phyloP scores from a whole-genome alignment of 2,113 vertebrate species.

The Castor canadensis region DNA sequence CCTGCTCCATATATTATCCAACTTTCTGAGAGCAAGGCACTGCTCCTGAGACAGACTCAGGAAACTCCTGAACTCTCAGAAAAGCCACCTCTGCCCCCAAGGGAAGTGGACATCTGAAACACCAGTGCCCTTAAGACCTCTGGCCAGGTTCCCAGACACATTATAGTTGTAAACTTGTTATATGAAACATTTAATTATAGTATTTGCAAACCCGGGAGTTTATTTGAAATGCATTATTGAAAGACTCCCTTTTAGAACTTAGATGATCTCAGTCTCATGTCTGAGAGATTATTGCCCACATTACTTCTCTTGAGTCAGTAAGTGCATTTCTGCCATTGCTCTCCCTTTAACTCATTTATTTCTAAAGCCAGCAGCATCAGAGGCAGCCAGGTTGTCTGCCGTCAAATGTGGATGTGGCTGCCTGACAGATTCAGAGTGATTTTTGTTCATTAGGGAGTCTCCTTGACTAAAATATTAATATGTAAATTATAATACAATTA shows the following conservation, averaged over 20 bases:
- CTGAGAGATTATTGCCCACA: neutral
- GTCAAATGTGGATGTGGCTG: neutral
- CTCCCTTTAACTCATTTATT: neutral
- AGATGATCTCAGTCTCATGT: neutral
- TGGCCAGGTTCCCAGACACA: conserved; percentile 22
- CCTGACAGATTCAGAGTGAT: neutral
- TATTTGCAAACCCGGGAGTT: neutral
- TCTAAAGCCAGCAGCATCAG: conserved; percentile 1
- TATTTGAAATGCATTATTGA: conserved; percentile 14
- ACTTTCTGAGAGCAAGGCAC: neutral
- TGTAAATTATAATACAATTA: neutral
- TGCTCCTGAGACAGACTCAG: neutral
- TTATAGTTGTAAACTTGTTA: conserved; percentile 18
- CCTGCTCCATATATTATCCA: neutral
- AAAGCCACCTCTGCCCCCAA: neutral
- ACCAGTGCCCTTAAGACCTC: neutral
- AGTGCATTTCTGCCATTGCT: neutral
- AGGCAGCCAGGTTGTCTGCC: neutral
- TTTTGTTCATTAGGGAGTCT: neutral
- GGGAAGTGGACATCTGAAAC: neutral
- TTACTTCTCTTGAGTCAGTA: conserved; percentile 24
- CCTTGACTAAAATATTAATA: neutral
- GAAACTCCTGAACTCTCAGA: neutral
- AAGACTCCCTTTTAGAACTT: conserved; percentile 31
- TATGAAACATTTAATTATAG: conserved; percentile 9